phyloP scores from a whole-genome alignment of 2,888 invertebrate genomes.

The Andrena bucephala region DNA sequence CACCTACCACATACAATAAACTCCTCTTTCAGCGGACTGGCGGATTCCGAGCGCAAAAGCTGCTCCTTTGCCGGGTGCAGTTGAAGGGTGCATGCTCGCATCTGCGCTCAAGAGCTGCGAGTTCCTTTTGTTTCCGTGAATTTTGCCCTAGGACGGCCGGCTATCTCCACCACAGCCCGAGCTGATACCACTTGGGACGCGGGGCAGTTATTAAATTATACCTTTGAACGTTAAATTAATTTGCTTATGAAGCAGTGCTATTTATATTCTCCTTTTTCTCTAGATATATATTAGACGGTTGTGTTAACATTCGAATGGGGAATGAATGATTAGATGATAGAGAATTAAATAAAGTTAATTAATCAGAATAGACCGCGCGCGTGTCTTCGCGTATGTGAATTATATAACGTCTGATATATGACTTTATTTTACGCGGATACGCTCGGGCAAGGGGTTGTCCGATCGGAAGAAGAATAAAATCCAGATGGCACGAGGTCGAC shows the following conservation, averaged over 20 bases:
- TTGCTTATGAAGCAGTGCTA: no score
- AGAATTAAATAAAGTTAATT: constrained; percentile 57
- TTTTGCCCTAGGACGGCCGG: constrained; percentile 10
- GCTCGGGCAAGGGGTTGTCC: constrained; percentile 24
- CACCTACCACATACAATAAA: constrained; percentile 14
- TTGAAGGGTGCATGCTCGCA: constrained; percentile 9
- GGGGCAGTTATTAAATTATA: background rate
- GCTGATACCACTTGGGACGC: constrained; percentile 1
- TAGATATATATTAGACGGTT: no score
- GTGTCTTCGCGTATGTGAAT: constrained; percentile 20
- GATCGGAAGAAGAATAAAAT: constrained; percentile 15
- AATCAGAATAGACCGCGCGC: constrained; percentile 48
- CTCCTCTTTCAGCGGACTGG: constrained; percentile 3
- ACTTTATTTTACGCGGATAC: constrained; percentile 5
- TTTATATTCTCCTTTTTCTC: no score
- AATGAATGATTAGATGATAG: background rate
- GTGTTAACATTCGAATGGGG: no score
- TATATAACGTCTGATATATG: constrained; percentile 11
- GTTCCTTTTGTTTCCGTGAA: constrained; percentile 21
- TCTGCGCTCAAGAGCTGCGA: background rate
- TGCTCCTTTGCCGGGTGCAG: background rate
- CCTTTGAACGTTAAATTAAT: no score
- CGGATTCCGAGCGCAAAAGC: constrained; percentile 17
- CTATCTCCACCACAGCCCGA: background rate
- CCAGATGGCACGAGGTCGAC: background rate